These are phyloP conservation scores for Chunga burmeisteri DNA, from an alignment of 2,113 vertebrate genomes.

Conservation along the genomic window DNA sequence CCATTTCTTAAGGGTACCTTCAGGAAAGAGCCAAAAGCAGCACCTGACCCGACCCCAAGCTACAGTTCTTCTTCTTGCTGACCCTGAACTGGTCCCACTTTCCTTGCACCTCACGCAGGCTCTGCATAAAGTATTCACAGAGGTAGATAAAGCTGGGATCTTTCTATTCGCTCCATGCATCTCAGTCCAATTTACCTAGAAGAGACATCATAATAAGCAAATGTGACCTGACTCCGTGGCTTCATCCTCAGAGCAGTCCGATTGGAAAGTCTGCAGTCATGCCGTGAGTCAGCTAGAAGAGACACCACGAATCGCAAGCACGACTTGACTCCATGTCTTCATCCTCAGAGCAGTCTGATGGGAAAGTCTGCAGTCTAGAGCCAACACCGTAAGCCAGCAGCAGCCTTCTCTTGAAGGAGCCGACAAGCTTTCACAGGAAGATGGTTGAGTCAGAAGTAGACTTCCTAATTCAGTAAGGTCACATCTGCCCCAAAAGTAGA, in stretches of 20 bases:
- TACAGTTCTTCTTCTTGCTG: not conserved
- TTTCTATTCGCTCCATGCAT: rapidly evolving
- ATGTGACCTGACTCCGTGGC: not conserved
- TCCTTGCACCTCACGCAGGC: rapidly evolving
- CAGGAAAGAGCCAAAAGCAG: not conserved
- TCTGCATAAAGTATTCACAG: not conserved
- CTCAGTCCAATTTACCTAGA: not conserved
- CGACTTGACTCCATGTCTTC: not conserved
- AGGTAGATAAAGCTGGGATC: not conserved
- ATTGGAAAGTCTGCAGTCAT: not conserved
- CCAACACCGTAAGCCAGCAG: not conserved
- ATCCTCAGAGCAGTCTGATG: not conserved
- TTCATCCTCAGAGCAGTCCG: not conserved
- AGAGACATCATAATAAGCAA: not conserved
- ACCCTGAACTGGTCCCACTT: not conserved
- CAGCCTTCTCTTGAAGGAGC: not conserved
- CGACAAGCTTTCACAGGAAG: not conserved
- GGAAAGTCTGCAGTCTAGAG: not conserved
- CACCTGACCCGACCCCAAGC: not conserved
- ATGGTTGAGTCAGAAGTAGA: not conserved
- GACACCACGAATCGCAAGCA: not conserved
- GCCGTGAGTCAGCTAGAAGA: not conserved
- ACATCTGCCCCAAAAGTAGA: not conserved
- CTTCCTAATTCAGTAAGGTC: not conserved
- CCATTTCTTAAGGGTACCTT: not conserved